Conservation (phyloP, 2,888 invertebrate species). For the Tipula lateralis region DNA sequence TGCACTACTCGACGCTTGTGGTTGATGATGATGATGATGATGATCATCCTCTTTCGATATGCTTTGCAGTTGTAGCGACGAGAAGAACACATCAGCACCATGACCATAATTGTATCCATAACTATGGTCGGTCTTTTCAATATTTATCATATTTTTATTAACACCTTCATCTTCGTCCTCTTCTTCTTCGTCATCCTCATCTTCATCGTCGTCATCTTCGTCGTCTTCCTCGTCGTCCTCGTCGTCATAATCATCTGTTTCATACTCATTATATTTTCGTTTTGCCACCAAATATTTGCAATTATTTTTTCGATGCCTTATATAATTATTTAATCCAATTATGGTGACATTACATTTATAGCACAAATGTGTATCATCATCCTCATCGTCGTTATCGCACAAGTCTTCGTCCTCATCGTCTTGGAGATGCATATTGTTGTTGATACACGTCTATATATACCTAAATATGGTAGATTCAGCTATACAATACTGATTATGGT, state of each 20-base stretch:
- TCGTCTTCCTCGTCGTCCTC: conserved; percentile 43
- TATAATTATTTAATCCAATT: conserved; percentile 78
- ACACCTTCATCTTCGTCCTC: conserved; percentile 34
- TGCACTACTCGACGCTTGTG: conserved; percentile 35
- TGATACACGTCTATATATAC: not conserved
- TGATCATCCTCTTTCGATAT: conserved; percentile 53
- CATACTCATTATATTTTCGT: not conserved
- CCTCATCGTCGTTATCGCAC: conserved; percentile 53
- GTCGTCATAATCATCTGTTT: conserved; percentile 49
- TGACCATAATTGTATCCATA: conserved; percentile 56
- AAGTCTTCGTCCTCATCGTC: conserved; percentile 26
- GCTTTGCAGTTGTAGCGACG: conserved; percentile 73
- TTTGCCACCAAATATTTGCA: conserved; percentile 47
- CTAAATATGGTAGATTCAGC: not conserved
- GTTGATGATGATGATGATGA: not conserved
- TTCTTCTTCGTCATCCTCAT: conserved; percentile 20
- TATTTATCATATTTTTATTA: conserved; percentile 31
- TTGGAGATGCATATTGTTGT: conserved; percentile 4
- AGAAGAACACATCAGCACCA: conserved; percentile 82
- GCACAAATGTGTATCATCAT: conserved; percentile 83
- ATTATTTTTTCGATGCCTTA: conserved; percentile 71
- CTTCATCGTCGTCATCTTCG: conserved; percentile 32
- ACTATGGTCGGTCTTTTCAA: conserved; percentile 42
- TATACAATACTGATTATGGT: too few relatives aligned
- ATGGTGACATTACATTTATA: conserved; percentile 81